Base-by-base conservation (phyloP, 2,113 vertebrate genomes). In the Brachypodius melanocephalos region DNA sequence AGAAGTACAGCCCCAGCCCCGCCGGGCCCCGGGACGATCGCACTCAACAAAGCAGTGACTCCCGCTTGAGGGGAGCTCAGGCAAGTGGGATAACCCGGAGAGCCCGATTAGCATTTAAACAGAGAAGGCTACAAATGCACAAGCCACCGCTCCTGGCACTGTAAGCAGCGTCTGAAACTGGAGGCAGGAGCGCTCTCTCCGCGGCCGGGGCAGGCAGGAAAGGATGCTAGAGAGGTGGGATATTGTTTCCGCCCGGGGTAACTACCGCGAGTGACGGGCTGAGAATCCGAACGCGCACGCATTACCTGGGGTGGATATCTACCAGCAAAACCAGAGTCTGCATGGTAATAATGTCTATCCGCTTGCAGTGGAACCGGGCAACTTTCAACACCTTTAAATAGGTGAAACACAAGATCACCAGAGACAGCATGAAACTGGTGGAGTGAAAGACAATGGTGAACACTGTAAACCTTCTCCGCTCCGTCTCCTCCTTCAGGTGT, bases 291-390 rank as follows among this genome's bases (percentile, higher is more conserved):
- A 54, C 34, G 43, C 5, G 38, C 42, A 49, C 8, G 1, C 72
- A 2, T 96, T 95, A 98, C 98, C 98, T 98, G 94, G 98, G 98
- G 69, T 98, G 98, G 63, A 98, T 98, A 85, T 98, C 98, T 31
- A 98, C 98, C 69, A 98, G 95, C 95, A 98, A 97, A 67, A 98
- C 97, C 62, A 98, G 96, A 17, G 97, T 98, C 95, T 98, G 98
- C 97, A 98, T 97, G 17, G 98, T 98, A 51, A 98, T 98, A 9
- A 98, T 93, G 34, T 98, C 97, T 72, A 98, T 98, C 97, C 97
- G 95, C 94, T 96, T 98, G 97, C 98, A 98, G 95, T 98, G 98
- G 82, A 98, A 98, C 49, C 98, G 94, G 21, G 98, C 98, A 91
- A 98, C 98, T 90, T 95, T 97, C 84, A 98, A 84, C 85, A 98